Conservation (phyloP, 2,888 invertebrate genomes). For the Cerceris rybyensis region DNA sequence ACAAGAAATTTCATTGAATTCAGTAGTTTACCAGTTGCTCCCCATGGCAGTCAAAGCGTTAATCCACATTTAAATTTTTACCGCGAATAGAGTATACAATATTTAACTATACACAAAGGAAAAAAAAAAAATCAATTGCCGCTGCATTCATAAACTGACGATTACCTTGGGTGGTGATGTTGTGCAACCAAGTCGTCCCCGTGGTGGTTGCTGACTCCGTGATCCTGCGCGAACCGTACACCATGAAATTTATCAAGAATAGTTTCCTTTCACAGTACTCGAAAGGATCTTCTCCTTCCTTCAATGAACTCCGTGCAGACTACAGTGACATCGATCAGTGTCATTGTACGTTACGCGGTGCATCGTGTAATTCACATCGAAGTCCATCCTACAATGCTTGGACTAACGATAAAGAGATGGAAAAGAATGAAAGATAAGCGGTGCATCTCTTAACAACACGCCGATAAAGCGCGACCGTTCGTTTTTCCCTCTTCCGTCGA, state of each 20-base stretch:
- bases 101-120: no score
- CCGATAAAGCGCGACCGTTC: not conserved
- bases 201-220: slow-evolving; percentile 54
- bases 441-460: not conserved
- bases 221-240: slow-evolving; percentile 52
- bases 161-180: slow-evolving; percentile 60
- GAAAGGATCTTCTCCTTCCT: not conserved
- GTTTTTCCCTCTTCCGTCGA: no score
- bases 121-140: no score
- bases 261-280: not conserved
- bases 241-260: slow-evolving; percentile 50
- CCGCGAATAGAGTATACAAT: no score
- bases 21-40: no score
- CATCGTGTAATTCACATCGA: slow-evolving; percentile 22
- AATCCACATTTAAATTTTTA: not conserved
- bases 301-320: slow-evolving; percentile 2
- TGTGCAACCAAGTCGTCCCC: slow-evolving; percentile 62
- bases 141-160: not conserved
- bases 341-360: slow-evolving; percentile 10
- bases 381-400: slow-evolving; percentile 2
- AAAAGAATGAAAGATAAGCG: not conserved
- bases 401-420: slow-evolving; percentile 1
- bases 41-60: no score
- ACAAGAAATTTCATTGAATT: no score
- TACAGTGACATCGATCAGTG: slow-evolving; percentile 25